Conservation (phyloP, 2,113 vertebrate genomes). For the Tyto alba region DNA sequence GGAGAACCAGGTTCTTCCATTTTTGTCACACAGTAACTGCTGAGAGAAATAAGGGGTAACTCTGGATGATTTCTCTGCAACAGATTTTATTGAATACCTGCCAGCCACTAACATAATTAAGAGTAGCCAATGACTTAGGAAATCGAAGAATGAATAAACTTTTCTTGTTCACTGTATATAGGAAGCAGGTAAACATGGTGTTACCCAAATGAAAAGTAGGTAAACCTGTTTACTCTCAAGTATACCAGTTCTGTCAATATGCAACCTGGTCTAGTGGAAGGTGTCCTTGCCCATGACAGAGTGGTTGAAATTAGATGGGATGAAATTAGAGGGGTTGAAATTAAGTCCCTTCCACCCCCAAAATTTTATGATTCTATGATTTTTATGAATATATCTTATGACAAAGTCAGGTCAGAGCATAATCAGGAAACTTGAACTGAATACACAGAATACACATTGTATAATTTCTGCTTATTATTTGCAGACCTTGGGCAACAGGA, state of each 20-base stretch:
- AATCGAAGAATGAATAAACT: not conserved
- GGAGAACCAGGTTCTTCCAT: not conserved
- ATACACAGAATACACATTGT: not conserved
- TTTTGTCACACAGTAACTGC: not conserved
- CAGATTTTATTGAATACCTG: not conserved
- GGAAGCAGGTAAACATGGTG: not conserved
- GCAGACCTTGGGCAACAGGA: not conserved
- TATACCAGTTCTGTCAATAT: not conserved
- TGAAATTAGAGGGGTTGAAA: too few relatives aligned
- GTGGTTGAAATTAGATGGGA: too few relatives aligned
- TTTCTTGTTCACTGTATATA: not conserved
- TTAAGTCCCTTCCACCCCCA: too few relatives aligned
- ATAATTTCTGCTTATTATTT: slow-evolving; percentile 17
- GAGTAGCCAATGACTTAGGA: not conserved
- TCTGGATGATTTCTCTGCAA: too few relatives aligned
- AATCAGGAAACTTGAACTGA: not conserved
- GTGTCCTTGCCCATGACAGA: too few relatives aligned
- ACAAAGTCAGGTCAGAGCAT: not conserved
- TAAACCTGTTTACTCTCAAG: not conserved
- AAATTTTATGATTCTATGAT: too few relatives aligned
- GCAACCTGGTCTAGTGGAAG: too few relatives aligned
- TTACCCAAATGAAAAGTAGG: not conserved
- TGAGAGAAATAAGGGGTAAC: not conserved
- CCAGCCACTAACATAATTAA: not conserved
- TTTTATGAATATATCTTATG: not conserved